Base-by-base conservation (phyloP, 2,797 vertebrate genomes). In the Pseudotriccus pelzelni region DNA sequence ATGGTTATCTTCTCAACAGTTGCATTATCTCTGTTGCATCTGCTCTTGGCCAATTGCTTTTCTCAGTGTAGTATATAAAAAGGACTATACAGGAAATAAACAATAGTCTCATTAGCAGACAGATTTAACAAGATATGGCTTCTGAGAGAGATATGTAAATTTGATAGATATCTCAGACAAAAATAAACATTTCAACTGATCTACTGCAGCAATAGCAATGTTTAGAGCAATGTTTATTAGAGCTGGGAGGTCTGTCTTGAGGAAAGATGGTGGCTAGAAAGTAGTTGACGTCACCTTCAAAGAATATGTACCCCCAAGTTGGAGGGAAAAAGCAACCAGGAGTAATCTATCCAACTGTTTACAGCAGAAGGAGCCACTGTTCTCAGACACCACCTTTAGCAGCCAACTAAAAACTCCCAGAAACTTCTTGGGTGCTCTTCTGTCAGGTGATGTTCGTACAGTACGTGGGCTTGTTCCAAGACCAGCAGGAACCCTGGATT, bases 71-170 rank as follows among this genome's bases (percentile, higher is more conserved):
- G 55, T 60, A 28, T 68, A 69, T 56, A 36, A 88, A 93, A 91
- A 36, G 22, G 28, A 84, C 25, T 28, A 62, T 30, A 77, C 28
- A 41, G 74, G 64, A 90, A 83, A 92, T 77, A 90, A 91, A 60
- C 25, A 84, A 49, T 43, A 34, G 41, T 32, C 70, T 87, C 19
- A 9, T 91, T 92, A 74, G 52, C 64, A 90, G 88, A 16, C 8
- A 58, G 77, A 84, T 93, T 79, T 94, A 56, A 69, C 44, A 90
- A 82, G 84, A 53, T 89, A 56, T 2, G 36, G 52, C 60, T 94
- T 87, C 83, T 90, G 86, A 79, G 67, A 80, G 24, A 58, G 30
- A 52, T 14, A 27, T 23, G 6, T 46, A 87, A 60, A 87, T 64
- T 46, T 89, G 41, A 47, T 25, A 84, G 53, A n/a, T 73, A 63